Percentiles rank a stretch among this genome's conserved stretches.
phyloP scores from a whole-genome alignment of 2,113 vertebrate genomes.

The Tangachromis dhanisi region DNA sequence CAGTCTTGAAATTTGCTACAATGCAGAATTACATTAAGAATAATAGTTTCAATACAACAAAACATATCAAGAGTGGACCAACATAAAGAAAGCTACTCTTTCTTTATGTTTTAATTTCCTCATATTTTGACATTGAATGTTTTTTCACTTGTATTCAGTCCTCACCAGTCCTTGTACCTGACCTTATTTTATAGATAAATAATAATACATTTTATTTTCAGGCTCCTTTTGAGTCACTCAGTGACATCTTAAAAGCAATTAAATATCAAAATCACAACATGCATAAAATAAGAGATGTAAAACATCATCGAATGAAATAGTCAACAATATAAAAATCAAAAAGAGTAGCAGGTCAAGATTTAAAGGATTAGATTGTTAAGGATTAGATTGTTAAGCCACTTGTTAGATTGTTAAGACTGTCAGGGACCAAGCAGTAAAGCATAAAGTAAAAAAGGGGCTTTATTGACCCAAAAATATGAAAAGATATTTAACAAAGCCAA shows the following conservation, averaged over 20 bases:
- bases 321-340: neutral
- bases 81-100: neutral
- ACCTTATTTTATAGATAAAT: neutral
- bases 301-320: neutral
- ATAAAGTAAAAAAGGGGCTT: neutral
- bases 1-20: neutral
- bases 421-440: neutral
- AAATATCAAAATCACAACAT: neutral
- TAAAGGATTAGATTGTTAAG: neutral
- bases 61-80: neutral
- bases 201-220: neutral
- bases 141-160: neutral
- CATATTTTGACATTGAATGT: neutral
- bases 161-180: neutral
- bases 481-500: neutral
- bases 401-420: neutral
- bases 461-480: neutral
- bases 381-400: neutral
- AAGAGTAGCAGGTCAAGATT: neutral
- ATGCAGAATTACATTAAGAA: neutral
- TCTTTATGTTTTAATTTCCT: neutral
- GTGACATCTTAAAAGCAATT: neutral
- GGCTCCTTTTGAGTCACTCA: neutral
- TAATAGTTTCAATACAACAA: neutral
- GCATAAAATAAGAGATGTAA: neutral